Conservation (phyloP, 2,888 invertebrate genomes). For the Pandemis heparana region DNA sequence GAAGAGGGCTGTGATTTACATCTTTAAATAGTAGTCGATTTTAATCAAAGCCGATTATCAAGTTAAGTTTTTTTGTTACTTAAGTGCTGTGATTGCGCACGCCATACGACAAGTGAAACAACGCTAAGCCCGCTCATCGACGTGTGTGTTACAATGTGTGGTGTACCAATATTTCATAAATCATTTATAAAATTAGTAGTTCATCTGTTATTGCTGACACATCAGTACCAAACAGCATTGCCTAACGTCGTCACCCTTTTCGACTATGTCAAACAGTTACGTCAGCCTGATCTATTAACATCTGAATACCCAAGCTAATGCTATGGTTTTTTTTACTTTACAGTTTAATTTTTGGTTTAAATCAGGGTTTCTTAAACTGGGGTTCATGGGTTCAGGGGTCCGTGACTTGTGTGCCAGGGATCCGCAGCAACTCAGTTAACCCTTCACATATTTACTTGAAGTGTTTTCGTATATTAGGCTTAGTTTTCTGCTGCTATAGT, state of each 20-base stretch:
- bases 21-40: background rate
- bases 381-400: too few relatives aligned
- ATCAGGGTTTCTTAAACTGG: too few relatives aligned
- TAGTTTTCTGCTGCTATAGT: too few relatives aligned
- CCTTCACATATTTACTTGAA: too few relatives aligned
- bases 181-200: slow-evolving; percentile 11
- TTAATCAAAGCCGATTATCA: background rate
- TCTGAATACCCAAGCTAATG: background rate
- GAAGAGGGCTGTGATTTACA: too few relatives aligned
- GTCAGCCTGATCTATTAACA: background rate
- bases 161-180: background rate
- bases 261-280: background rate
- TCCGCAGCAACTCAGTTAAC: too few relatives aligned
- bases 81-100: background rate
- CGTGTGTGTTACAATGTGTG: slow-evolving; percentile 15
- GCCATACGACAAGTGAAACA: background rate
- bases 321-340: too few relatives aligned
- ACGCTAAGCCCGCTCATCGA: slow-evolving; percentile 10
- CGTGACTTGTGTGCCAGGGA: too few relatives aligned
- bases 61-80: background rate
- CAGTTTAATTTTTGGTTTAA: too few relatives aligned
- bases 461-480: too few relatives aligned
- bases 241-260: slow-evolving; percentile 15
- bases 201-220: background rate
- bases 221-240: slow-evolving; percentile 12